Base-by-base conservation (phyloP, 2,113 vertebrate genomes). In the Oriolus oriolus region DNA sequence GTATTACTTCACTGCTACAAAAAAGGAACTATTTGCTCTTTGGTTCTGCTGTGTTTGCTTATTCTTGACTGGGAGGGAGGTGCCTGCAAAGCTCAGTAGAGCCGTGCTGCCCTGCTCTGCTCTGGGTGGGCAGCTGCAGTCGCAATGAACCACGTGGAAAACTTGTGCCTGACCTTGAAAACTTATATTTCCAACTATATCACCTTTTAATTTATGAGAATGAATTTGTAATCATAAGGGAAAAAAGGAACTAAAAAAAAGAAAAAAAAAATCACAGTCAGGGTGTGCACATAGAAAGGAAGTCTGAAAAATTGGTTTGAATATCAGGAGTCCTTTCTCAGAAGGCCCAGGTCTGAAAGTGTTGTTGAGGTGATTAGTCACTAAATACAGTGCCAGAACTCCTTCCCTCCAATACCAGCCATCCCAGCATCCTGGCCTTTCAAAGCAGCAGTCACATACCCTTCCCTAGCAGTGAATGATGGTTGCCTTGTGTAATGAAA, bases 401-500 rank as follows among this genome's bases (percentile, higher is more conserved):
- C 79, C 76, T 84, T 78, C 39, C 13, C 12, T 68, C 56, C 69
- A 52, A 28, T 18, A 53, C 50, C 37, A 27, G 5, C 30, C 75
- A 81, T 3, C 26, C 56, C 74, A 53, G 57, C 61, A 35, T 22
- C 30, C 52, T 18, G 39, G 85, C 84, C 91, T 95, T 93, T 76
- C 66, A 81, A 66, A 93, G 45, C 76, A 4, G 9, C 84, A 65
- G 69, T 87, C 84, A 56, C 63, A 64, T 15, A 45, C 37, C 41
- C 77, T 57, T 87, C 64, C 78, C 47, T 35, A 66, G 74, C 83
- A 77, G 42, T 96, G 95, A 97, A 52, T 91, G 94, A 96, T 95
- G 95, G 91, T 54, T 94, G 97, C 96, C 95, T 90, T 27, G 73
- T 80, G 75, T 42, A 83, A 96, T 97, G 96, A 97, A 97, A 97